Base-by-base conservation (phyloP, 2,113 vertebrate species). In the Orycteropus afer region DNA sequence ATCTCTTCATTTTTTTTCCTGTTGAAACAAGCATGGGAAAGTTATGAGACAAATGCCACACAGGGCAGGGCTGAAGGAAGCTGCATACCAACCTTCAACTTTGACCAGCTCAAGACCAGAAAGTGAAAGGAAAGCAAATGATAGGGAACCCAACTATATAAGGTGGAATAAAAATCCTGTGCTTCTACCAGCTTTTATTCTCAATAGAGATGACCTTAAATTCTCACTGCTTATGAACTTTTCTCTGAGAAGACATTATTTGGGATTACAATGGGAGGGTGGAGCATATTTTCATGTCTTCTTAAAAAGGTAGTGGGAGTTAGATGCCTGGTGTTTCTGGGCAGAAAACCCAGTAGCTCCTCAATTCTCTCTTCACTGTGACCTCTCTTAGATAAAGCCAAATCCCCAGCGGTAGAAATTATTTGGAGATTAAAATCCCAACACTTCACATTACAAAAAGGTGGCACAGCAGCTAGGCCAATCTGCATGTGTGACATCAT, bases 21-120 rank as follows among this genome's bases (percentile, higher is more conserved):
- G 55, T 96, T 97, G 98, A 97, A 98, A 98, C 97, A 97, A 98
- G 96, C 98, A 95, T 98, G 98, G 98, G 98, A 98, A 98, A 98
- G 96, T 94, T 95, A 81, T 82, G 95, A 74, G 97, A 97, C 97
- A 98, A 98, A 97, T 97, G 97, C 83, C 94, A 97, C 89, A 65
- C 92, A 96, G 71, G 95, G 97, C 94, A 97, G 94, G 74, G 49
- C 96, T 87, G 76, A 86, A 55, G 74, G 76, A 96, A 91, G 63
- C 65, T 82, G 79, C 95, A 91, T 93, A 89, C 90, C 91, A 88
- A 40, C 81, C 76, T 80, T 94, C 95, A 87, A 91, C 67, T 93
- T 65, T 69, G 79, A 32, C 49, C 51, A 95, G 83, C 89, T 88
- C 61, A 61, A 79, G 61, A 85, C 78, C 85, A 89, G 53, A 93